Evolutionary conservation across 2,888 invertebrate genomes (phyloP), one percentile per base, ranked within the genome.

Genomic region (Acleris cristana): DNA sequence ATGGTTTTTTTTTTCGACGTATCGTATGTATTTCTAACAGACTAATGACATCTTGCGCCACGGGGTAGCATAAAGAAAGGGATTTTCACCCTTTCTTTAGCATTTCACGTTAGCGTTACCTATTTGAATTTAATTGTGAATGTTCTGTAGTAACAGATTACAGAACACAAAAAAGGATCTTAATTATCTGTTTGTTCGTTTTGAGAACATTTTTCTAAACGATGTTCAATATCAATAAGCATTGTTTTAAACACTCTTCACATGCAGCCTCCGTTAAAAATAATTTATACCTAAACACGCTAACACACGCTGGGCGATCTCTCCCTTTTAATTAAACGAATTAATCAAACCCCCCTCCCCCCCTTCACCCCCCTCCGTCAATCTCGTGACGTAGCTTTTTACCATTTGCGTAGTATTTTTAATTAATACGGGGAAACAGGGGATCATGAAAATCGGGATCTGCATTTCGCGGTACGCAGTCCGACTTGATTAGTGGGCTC

Each of bases 291-390:
- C 64, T 53, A 58, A 59, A 51, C 64, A 52, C 10, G 63, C 53
- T 44, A 48, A 54, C 55, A 64, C 56, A 56, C 59, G 40, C 48
- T 21, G 34, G 49, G 30, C 60, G 40, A 26, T 45, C 45, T 73
- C 73, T 64, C 70, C 71, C 74, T 78, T 79, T 81, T 81, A 82
- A 82, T 82, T 79, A 81, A 81, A 79, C 76, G 75, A 79, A 82
- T 82, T 82, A 80, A 82, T 81, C 81, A 80, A 77, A 21, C 61
- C 16, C 60, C 61, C 62, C 52, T 64, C 69, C 71, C 69, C 69
- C 65, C 34, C 10, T 10, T 67, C 66, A 30, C 58, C 64, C 65
- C 63, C 19, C 40, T 60, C 56, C 69, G 72, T 74, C 71, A 76
- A 76, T 78, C 75, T 73, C 73, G 73, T 76, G 75, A 76, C 75